Base-by-base conservation (phyloP, 2,113 vertebrate genomes). In the Ciconia boyciana region DNA sequence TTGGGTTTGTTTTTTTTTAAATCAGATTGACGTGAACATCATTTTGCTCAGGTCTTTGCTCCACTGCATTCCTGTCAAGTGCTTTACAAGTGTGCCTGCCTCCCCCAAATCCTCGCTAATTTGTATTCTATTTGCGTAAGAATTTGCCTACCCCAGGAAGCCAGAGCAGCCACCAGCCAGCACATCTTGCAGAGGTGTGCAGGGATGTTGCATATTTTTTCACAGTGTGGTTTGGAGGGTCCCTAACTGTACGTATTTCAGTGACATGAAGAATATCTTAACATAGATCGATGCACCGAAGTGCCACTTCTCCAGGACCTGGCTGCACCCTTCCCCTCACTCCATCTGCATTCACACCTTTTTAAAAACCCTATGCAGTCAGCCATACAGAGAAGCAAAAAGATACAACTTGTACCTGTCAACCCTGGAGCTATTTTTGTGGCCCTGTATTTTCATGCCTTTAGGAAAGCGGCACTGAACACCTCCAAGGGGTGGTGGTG, bases 401-500 rank as follows among this genome's bases (percentile, higher is more conserved):
- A 93, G 71, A n/a, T 77, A 94, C 58, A 83, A 70, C 83, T 49
- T 86, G 76, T 86, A 94, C 64, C 72, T 95, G 93, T 77, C 93
- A 96, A n/a, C 76, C 60, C 64, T 58, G 58, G 66, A 88, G 82
- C 46, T 93, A 49, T 92, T 94, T 97, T 90, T 43, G 51, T 70
- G 85, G 58, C 49, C 58, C n/a, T 43, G 6, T 72, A 8, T 81
- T 86, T 95, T 77, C 54, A 43, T 48, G 60, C 51, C 76, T 77
- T 77, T 49, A 74, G 60, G 83, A 93, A 81, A 69, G 55, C 58
- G 66, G 74, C 76, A 32, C 64, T 54, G 90, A 91, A 41, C 82
- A 88, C 44, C 76, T 97, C 85, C 58, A 55, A 92, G 54, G 49
- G 21, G 36, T 44, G 64, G 72, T 65, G 57, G 72, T 86, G 80